phyloP scores from a whole-genome alignment of 2,888 invertebrate species.

The Vannuccia rotundouncinata region DNA sequence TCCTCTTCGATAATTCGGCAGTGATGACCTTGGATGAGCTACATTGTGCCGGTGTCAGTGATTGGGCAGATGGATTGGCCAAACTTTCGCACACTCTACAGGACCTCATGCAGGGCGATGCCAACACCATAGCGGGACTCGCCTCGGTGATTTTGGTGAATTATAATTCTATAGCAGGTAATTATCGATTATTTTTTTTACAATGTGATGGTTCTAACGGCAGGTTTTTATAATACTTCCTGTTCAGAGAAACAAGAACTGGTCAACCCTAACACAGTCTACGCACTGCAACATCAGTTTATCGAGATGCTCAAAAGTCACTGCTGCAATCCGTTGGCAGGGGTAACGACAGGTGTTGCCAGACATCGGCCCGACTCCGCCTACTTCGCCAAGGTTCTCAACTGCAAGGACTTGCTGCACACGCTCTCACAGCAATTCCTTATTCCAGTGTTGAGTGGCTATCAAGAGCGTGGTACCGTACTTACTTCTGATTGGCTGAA shows the following conservation, averaged over 20 bases:
- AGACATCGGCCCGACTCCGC: constrained; percentile 24
- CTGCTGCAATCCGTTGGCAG: constrained; percentile 14
- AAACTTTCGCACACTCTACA: background rate
- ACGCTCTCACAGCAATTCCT: constrained; percentile 18
- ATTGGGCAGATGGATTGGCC: constrained; percentile 34
- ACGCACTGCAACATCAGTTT: constrained; percentile 31
- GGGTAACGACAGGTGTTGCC: background rate
- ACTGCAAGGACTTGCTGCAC: constrained; percentile 11
- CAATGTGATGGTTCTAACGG: too few relatives aligned
- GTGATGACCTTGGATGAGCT: constrained; percentile 22
- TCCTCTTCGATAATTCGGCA: background rate
- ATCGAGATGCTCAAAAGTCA: constrained; percentile 34
- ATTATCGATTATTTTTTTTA: background rate
- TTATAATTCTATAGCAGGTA: constrained; percentile 31
- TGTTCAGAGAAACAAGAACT: constrained; percentile 29
- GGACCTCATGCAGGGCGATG: constrained; percentile 33
- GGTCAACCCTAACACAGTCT: background rate
- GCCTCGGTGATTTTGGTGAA: constrained; percentile 36
- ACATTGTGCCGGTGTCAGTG: constrained; percentile 5
- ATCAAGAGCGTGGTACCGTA: background rate
- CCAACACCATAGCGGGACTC: constrained; percentile 34
- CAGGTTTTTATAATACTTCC: too few relatives aligned
- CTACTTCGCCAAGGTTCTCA: constrained; percentile 28
- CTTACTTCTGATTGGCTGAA: background rate
- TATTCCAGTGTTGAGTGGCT: background rate